Evolutionary conservation across 1,140 invertebrate species (phyloP), one percentile per base, ranked within the genome.

Genomic region (Orchestia grillus): DNA sequence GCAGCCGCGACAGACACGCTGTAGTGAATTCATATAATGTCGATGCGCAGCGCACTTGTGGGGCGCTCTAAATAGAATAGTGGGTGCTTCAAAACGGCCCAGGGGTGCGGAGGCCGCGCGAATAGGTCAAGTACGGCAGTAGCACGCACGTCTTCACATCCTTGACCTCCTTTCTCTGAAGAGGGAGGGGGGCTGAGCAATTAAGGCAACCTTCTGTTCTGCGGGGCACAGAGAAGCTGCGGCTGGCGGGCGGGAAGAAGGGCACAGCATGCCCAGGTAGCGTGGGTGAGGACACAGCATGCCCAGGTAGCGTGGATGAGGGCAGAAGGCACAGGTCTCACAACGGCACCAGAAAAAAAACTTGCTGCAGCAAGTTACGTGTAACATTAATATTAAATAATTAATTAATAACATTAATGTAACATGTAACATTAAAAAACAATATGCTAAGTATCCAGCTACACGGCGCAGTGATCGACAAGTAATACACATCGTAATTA

Each of bases 121-220:
- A 77, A 77, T 77, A 77, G 62, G 62, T 77, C 62, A 77, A 77
- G 62, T 77, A 77, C 62, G 62, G 28, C 62, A 77, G 62, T 77
- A 77, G 62, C 62, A 77, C 62, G 62, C 15, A 77, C 62, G 62
- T 77, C 62, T 77, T 77, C 62, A 77, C 62, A 77, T 77, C 62
- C 62, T 77, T 77, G 62, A 77, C 62, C 62, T 77, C 62, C 62
- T 77, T 77, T 77, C 62, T 77, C 62, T 77, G 62, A 77, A 77
- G 62, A 77, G 62, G 62, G 28, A 77, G 15, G 47, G 47, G 47
- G 62, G 62, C 62, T 77, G 62, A 19, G 62, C 62, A 77, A 77
- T 77, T 77, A 77, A 77, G 15, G 3, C 62, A 23, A 77, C 62
- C 62, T 77, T 77, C 62, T 77, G 62, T 77, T 15, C 62, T 23